These are phyloP conservation scores for Pararge aegeria DNA, from an alignment of 1,140 invertebrate genomes.

Conservation along the genomic window DNA sequence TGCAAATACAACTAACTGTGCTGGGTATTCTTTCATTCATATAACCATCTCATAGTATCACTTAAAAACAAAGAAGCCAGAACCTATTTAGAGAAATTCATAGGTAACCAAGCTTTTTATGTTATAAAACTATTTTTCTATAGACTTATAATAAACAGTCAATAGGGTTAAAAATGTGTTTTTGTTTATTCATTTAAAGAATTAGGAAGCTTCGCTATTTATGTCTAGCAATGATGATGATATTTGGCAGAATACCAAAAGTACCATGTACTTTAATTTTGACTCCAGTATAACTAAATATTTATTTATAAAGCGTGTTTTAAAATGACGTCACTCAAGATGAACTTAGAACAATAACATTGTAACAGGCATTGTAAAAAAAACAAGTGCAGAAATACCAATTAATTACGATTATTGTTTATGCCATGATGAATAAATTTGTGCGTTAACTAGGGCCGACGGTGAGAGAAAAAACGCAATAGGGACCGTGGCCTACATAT, in stretches of 20 bases:
- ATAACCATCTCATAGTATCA: too few species aligned
- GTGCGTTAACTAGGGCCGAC: slow-evolving; percentile 9
- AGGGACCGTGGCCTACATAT: slow-evolving; percentile 74
- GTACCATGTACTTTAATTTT: slow-evolving; percentile 30
- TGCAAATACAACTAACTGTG: too few species aligned
- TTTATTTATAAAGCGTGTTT: slow-evolving; percentile 11
- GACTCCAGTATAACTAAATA: slow-evolving; percentile 13
- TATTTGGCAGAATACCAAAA: slow-evolving; percentile 39
- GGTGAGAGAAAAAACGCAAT: slow-evolving; percentile 67
- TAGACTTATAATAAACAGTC: too few species aligned
- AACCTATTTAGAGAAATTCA: too few species aligned
- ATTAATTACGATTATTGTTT: slow-evolving; percentile 5
- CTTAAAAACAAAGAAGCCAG: too few species aligned
- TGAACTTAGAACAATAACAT: slow-evolving; percentile 3
- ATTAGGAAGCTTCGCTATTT: slow-evolving; percentile 30
- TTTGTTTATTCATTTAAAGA: slow-evolving; percentile 17
- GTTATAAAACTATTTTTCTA: too few species aligned
- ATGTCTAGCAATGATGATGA: slow-evolving; percentile 28
- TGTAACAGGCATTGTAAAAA: neutral
- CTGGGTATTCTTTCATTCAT: too few species aligned
- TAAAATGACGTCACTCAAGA: slow-evolving; percentile 19
- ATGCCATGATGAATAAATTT: slow-evolving; percentile 12
- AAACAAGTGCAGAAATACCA: neutral
- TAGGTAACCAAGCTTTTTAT: too few species aligned
- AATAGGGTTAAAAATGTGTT: too few species aligned